These are phyloP conservation scores for Hippoglossus hippoglossus DNA, from an alignment of 2,797 vertebrate species.

Conservation along the genomic window DNA sequence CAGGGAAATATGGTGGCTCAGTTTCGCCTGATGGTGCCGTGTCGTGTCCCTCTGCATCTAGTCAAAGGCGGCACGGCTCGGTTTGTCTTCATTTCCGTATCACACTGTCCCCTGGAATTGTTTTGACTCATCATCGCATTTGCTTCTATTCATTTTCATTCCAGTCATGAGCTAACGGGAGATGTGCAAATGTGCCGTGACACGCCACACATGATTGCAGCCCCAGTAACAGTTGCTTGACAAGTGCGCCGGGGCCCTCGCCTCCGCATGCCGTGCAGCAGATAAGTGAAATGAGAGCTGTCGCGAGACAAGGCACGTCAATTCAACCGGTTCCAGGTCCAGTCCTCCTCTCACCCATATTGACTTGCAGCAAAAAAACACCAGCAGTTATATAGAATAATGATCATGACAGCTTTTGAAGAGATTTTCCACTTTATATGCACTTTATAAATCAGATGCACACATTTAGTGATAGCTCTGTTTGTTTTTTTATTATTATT, in stretches of 20 bases:
- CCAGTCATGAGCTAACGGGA: slow-evolving; percentile 37
- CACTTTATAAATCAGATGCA: too few relatives aligned
- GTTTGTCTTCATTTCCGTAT: slow-evolving; percentile 42
- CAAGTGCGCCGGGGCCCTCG: slow-evolving; percentile 12
- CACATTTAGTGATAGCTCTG: too few relatives aligned
- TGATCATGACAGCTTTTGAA: slow-evolving; percentile 6
- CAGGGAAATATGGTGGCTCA: neutral
- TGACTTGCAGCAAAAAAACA: neutral
- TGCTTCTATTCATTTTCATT: slow-evolving; percentile 56
- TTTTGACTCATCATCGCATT: slow-evolving; percentile 54
- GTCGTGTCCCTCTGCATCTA: slow-evolving; percentile 10
- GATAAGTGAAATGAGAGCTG: slow-evolving; percentile 45
- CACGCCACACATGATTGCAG: slow-evolving; percentile 26
- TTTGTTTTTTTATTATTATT: too few relatives aligned
- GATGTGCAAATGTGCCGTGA: slow-evolving; percentile 52
- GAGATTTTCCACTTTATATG: too few relatives aligned
- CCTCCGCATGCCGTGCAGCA: neutral
- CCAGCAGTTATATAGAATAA: neutral
- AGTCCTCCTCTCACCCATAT: neutral
- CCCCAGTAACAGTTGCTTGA: slow-evolving; percentile 34
- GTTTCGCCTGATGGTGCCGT: neutral
- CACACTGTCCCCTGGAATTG: slow-evolving; percentile 23
- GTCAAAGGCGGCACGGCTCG: neutral
- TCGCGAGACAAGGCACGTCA: slow-evolving; percentile 21
- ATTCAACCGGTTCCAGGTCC: slow-evolving; percentile 30